Evolutionary conservation across 2,113 vertebrate genomes (phyloP), one percentile per base, ranked within the genome.

Genomic region (Triplophysa rosa): DNA sequence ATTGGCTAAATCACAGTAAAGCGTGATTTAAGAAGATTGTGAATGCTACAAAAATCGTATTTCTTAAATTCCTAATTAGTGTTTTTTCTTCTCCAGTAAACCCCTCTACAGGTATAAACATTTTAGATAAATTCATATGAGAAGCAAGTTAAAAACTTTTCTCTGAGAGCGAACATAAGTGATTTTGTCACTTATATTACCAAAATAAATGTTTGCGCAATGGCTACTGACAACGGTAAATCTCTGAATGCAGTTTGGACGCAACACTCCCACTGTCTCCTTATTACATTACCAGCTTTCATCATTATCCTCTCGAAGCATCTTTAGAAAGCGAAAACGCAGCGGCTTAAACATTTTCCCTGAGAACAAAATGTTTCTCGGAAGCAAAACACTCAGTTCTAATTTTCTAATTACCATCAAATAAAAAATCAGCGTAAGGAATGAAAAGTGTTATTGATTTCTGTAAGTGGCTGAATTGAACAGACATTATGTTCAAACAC

Each of bases 381-480:
- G 37, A 33, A 17, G 56, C 21, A 62, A 19, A 29, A 40, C 59
- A 24, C 24, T 16, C 59, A 26, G 47, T 63, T 75, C 58, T 42
- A 72, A 80, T 58, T 63, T 63, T 75, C 58, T 42, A 72, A 80
- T 58, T 65, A 42, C 13, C 58, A 64, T 59, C 63, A 40, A 65
- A 65, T 42, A 56, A 73, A 80, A 72, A 1, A 19, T 73, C 17
- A 56, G 7, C 14, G 21, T 42, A 24, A 42, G 54, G n/a, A 59
- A 10, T 42, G 29, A 59, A 72, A 63, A 49, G 58, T 17, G 2
- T 49, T 45, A 63, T 5, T 63, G 59, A 24, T 63, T 75, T 29
- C 23, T 49, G 16, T 12, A 12, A 47, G 40, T 23, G 45, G 21
- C 33, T 58, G 54, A 59, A 59, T 24, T 45, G 37, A 26, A 17